Percentiles rank a stretch among this genome's conserved stretches.
Conservation (phyloP, 2,888 invertebrate species). For the Lottia gigantea region DNA sequence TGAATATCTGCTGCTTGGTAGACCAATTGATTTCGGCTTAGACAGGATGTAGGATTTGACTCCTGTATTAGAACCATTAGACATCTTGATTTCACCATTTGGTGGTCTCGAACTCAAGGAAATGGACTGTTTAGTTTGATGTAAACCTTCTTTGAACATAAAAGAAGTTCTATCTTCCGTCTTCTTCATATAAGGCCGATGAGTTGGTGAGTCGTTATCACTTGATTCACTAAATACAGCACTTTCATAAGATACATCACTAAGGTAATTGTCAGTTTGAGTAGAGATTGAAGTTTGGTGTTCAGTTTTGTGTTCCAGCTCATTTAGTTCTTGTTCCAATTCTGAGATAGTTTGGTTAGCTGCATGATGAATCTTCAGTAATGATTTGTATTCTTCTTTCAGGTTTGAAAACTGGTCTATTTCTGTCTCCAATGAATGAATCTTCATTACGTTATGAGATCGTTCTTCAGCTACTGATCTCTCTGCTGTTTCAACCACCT, state of each 20-base stretch:
- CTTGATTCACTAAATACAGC: neutral
- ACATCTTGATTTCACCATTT: too few relatives aligned
- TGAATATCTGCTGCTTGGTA: neutral
- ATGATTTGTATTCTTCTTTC: neutral
- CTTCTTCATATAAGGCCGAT: neutral
- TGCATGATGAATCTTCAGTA: neutral
- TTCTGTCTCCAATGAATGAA: neutral
- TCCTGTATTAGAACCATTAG: neutral
- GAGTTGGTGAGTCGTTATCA: neutral
- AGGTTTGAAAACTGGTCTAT: neutral
- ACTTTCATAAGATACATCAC: neutral
- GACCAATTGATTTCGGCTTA: neutral
- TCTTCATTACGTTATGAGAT: neutral
- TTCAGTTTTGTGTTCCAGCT: neutral
- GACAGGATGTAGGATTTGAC: neutral
- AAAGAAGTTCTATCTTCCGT: constrained; percentile 3
- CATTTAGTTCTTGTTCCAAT: neutral
- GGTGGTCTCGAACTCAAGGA: neutral
- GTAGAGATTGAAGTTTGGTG: neutral
- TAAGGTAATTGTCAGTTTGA: neutral
- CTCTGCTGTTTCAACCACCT: neutral
- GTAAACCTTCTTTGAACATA: neutral
- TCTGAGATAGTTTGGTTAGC: neutral
- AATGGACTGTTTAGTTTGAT: neutral
- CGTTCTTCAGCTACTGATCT: neutral